Evolutionary conservation across 2,113 vertebrate species (phyloP).

Genomic region (Apteryx owenii): DNA sequence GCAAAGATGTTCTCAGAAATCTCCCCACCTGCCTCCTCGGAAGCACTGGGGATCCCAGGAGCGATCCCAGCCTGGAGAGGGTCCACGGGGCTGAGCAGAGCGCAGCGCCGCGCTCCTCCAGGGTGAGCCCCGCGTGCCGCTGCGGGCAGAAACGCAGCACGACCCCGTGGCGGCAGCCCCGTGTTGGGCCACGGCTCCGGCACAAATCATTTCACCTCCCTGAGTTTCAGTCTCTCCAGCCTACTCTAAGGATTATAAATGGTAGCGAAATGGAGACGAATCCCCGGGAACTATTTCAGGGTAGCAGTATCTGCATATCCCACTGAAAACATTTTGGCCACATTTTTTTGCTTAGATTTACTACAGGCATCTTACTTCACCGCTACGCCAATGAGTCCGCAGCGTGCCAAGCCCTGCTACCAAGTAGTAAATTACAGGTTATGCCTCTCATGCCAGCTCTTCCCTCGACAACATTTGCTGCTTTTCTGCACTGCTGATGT

Average conservation of each 20-base stretch:
- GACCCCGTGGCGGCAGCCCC: background rate
- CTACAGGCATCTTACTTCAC: background rate
- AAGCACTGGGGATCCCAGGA: fast-evolving
- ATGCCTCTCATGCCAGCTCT: background rate
- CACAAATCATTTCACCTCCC: slow-evolving; percentile 30
- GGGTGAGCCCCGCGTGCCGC: background rate
- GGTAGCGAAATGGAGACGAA: background rate
- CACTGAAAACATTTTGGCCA: background rate
- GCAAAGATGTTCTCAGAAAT: no score
- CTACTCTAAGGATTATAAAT: slow-evolving; percentile 32
- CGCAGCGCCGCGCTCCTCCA: background rate
- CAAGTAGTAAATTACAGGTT: slow-evolving; percentile 22
- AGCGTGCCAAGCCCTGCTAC: background rate
- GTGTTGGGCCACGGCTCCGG: background rate
- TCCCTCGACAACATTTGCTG: background rate
- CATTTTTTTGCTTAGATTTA: slow-evolving; percentile 23
- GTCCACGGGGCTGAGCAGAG: fast-evolving
- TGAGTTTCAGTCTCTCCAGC: slow-evolving; percentile 30
- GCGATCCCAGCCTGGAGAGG: background rate
- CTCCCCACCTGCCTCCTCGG: background rate
- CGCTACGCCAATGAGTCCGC: background rate
- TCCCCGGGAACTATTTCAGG: slow-evolving; percentile 20
- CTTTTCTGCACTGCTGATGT: background rate
- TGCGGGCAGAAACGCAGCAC: background rate
- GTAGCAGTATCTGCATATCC: background rate